Conservation (phyloP, 2,888 invertebrate species). For the Meloe dianella region DNA sequence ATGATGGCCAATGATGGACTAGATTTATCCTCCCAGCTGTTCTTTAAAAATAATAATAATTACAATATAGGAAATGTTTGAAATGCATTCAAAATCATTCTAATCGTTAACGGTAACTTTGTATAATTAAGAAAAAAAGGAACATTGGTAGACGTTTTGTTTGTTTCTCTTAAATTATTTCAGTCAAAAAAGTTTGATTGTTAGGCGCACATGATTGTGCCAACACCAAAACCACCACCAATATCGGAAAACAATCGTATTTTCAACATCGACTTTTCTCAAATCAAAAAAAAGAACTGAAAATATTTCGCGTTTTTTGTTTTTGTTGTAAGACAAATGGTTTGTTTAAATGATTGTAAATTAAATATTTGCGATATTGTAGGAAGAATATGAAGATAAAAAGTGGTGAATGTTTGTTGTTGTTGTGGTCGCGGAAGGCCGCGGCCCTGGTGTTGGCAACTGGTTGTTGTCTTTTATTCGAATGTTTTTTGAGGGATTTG, state of each 20-base stretch:
- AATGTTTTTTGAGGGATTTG: slow-evolving; percentile 3
- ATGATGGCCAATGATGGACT: slow-evolving; percentile 55
- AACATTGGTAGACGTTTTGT: slow-evolving; percentile 23
- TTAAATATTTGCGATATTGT: too few species aligned
- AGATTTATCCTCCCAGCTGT: slow-evolving; percentile 56
- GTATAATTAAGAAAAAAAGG: slow-evolving; percentile 25
- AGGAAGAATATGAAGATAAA: background rate
- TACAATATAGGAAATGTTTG: slow-evolving; percentile 21
- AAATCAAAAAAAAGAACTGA: background rate
- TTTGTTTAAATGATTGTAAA: background rate
- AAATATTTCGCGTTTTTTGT: background rate
- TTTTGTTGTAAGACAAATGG: background rate
- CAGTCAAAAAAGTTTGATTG: background rate
- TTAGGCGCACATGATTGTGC: background rate
- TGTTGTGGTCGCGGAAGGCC: background rate
- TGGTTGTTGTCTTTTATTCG: background rate
- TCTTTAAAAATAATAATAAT: slow-evolving; percentile 23
- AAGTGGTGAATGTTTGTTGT: background rate
- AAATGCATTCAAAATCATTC: slow-evolving; percentile 20
- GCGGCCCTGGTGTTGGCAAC: background rate
- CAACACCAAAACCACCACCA: background rate
- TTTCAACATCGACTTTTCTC: background rate
- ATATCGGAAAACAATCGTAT: background rate
- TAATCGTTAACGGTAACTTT: slow-evolving; percentile 35
- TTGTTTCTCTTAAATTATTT: slow-evolving; percentile 8